These are phyloP conservation scores for Ginglymostoma cirratum DNA, from an alignment of 2,113 vertebrate species.

Conservation along the genomic window DNA sequence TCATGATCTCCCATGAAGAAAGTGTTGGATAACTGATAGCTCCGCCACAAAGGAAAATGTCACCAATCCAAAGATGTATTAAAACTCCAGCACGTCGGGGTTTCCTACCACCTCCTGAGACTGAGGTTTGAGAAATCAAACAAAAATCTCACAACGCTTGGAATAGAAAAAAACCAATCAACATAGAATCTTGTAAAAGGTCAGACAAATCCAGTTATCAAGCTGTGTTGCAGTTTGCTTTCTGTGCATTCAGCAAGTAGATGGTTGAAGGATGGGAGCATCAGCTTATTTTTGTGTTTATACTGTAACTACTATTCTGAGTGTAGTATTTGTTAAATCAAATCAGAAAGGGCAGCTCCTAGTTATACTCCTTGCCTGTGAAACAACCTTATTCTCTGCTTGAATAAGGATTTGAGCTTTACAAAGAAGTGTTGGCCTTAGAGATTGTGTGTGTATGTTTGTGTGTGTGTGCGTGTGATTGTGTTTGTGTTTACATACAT, in stretches of 20 bases:
- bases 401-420: not conserved
- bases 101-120: not conserved
- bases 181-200: not conserved
- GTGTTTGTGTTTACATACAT: too few species aligned
- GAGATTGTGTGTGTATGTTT: not conserved
- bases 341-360: not conserved
- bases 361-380: not conserved
- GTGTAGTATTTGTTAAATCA: not conserved
- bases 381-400: not conserved
- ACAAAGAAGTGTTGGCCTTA: not conserved
- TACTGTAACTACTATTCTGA: not conserved
- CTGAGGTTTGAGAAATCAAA: not conserved
- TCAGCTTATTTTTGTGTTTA: not conserved
- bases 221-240: not conserved
- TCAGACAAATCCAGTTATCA: constrained; percentile 12
- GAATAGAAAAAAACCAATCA: not conserved
- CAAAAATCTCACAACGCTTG: not conserved
- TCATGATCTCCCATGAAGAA: not conserved
- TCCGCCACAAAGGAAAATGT: not conserved
- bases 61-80: not conserved
- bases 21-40: not conserved
- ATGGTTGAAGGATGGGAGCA: not conserved
- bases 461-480: too few species aligned
- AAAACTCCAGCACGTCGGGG: not conserved
- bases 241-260: too few species aligned